phyloP scores from a whole-genome alignment of 64 coral and sea anemone genomes.

The Astreopora myriophthalma region DNA sequence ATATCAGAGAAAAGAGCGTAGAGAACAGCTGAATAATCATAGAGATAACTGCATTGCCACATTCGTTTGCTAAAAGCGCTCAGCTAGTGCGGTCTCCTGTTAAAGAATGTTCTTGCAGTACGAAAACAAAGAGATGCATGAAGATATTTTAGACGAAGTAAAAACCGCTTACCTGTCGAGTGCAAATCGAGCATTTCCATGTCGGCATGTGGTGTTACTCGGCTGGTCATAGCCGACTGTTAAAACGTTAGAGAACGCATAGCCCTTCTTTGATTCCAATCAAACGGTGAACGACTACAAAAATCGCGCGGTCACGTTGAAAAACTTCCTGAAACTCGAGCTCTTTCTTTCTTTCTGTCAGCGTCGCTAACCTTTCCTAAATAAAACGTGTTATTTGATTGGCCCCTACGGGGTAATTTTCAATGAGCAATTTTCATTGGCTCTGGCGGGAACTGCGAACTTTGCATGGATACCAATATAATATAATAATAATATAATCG shows the following conservation, averaged over 20 bases:
- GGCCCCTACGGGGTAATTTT: background rate
- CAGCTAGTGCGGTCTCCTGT: too few species aligned
- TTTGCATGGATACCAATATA: background rate
- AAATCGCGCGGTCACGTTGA: background rate
- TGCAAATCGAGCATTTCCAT: slow-evolving; percentile 9
- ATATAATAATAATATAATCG: too few species aligned
- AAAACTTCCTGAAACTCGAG: slow-evolving; percentile 19
- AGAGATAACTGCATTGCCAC: too few species aligned
- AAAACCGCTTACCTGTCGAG: background rate
- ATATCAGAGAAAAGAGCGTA: background rate
- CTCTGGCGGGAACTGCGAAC: background rate
- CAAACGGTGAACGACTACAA: background rate
- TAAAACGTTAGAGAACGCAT: background rate
- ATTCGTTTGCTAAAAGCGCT: too few species aligned
- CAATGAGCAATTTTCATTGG: background rate
- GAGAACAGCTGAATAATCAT: background rate
- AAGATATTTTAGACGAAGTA: background rate
- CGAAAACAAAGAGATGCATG: too few species aligned
- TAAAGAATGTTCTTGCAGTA: too few species aligned
- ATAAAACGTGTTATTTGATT: slow-evolving; percentile 12
- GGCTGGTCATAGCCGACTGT: background rate
- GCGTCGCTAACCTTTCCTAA: background rate
- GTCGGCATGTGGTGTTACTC: background rate
- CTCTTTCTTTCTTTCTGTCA: background rate
- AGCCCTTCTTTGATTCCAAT: background rate